phyloP scores from a whole-genome alignment of 2,113 vertebrate species.

The Carettochelys insculpta region DNA sequence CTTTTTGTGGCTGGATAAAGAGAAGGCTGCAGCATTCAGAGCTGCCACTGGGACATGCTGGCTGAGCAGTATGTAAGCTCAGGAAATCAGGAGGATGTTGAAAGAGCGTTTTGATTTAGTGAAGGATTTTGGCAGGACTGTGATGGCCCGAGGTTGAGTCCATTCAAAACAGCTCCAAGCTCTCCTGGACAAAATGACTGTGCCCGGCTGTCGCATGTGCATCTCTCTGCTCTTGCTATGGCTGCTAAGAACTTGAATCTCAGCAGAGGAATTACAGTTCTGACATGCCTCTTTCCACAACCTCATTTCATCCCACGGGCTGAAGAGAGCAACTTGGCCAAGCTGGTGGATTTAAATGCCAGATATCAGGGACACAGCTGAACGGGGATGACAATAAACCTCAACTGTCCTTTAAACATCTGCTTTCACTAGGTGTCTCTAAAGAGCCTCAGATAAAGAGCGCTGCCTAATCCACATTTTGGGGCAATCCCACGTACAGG shows the following conservation, averaged over 20 bases:
- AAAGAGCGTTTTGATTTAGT: slow-evolving; percentile 14
- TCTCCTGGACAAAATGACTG: slow-evolving; percentile 23
- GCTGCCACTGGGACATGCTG: not conserved
- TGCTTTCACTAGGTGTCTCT: slow-evolving; percentile 18
- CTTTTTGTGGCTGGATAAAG: fast-evolving
- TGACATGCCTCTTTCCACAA: not conserved
- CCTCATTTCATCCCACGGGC: not conserved
- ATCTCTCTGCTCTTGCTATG: not conserved
- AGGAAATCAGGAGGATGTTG: not conserved
- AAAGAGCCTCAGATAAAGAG: not conserved
- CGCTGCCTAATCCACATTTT: slow-evolving; percentile 32
- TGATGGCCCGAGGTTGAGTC: not conserved
- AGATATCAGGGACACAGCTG: not conserved
- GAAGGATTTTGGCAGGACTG: not conserved
- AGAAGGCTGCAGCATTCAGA: not conserved
- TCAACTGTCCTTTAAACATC: not conserved
- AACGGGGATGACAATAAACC: not conserved
- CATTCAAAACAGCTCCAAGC: not conserved
- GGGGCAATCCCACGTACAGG: not conserved
- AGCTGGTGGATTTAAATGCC: fast-evolving
- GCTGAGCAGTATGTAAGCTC: not conserved
- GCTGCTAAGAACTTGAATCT: not conserved
- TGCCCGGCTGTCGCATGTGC: not conserved
- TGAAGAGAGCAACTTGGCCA: fast-evolving
- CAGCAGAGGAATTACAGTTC: slow-evolving; percentile 16